Conservation (phyloP, 1,140 invertebrate species). For the Argopecten irradians region DNA sequence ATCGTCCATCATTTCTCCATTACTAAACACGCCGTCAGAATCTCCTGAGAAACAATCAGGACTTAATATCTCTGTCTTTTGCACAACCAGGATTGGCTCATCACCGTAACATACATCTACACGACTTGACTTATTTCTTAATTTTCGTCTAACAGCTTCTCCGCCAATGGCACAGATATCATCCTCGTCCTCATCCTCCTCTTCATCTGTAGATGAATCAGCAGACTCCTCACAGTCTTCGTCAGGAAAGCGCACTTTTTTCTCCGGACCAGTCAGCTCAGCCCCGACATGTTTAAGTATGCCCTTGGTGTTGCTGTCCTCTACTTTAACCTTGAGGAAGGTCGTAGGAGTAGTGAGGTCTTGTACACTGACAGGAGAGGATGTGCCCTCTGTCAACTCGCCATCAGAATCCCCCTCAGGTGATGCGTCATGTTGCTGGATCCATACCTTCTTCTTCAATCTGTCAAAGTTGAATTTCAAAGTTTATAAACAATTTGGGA, state of each 20-base stretch:
- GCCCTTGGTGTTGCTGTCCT: slow-evolving; percentile 32
- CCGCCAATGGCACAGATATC: background rate
- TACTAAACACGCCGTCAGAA: background rate
- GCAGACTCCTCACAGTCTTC: background rate
- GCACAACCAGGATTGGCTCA: background rate
- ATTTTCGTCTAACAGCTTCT: background rate
- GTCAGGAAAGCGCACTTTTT: slow-evolving; percentile 47
- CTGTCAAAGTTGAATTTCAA: slow-evolving; percentile 18
- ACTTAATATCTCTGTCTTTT: background rate
- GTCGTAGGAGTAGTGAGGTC: slow-evolving; percentile 35
- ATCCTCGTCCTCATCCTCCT: background rate
- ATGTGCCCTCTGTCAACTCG: background rate
- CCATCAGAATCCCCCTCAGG: background rate
- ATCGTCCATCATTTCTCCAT: slow-evolving; percentile 33
- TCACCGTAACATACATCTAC: background rate
- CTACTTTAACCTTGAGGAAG: background rate
- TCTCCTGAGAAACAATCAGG: background rate
- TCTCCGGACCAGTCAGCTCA: background rate
- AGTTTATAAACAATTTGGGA: background rate
- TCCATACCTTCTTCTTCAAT: slow-evolving; percentile 35
- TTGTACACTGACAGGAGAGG: background rate
- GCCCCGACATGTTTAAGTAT: slow-evolving; percentile 33
- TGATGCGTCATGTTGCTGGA: background rate
- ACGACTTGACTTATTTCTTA: background rate
- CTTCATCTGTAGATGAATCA: background rate